Conservation (phyloP, 2,113 vertebrate species). For the Elephas maximus region DNA sequence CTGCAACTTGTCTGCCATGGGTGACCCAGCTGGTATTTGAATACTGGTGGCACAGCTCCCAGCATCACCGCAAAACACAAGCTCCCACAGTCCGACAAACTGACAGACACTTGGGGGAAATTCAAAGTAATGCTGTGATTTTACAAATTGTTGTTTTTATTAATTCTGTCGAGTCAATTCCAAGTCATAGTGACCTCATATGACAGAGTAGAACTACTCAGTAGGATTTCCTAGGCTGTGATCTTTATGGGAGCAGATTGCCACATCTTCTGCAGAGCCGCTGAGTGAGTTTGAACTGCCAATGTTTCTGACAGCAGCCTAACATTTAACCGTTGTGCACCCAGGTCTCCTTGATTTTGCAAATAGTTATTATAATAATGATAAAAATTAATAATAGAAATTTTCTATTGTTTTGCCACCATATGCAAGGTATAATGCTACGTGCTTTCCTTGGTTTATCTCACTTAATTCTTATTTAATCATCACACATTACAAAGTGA, state of each 20-base stretch:
- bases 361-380: background rate
- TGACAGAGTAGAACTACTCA: background rate
- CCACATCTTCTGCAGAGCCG: background rate
- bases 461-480: constrained; percentile 13
- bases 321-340: background rate
- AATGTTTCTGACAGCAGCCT: background rate
- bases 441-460: background rate
- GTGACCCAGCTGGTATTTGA: too few species aligned
- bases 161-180: background rate
- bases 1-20: too few species aligned
- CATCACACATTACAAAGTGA: background rate
- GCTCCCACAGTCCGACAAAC: too few species aligned
- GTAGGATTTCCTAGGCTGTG: background rate
- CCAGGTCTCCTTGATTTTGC: background rate
- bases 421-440: background rate
- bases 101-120: too few species aligned
- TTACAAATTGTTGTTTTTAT: too few species aligned
- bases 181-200: background rate
- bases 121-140: too few species aligned
- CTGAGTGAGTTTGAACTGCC: background rate
- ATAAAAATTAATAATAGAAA: background rate
- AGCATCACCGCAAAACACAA: too few species aligned
- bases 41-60: too few species aligned
- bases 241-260: background rate
- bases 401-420: background rate